Evolutionary conservation across 2,888 invertebrate species (phyloP).

Genomic region (Oeneis ivallda): DNA sequence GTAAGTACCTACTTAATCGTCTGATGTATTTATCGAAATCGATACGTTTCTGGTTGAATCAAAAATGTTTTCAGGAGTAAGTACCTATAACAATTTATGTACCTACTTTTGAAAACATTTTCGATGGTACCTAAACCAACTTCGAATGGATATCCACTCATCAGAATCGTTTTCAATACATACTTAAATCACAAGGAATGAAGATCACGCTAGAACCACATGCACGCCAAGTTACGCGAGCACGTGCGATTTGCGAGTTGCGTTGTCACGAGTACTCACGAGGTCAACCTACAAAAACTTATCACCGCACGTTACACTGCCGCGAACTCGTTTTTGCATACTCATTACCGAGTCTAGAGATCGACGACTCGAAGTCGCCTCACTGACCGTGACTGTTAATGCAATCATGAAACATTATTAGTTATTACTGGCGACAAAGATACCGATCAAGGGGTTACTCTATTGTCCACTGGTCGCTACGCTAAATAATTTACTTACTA

Average conservation of each 20-base stretch:
- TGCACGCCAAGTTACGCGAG: slow-evolving; percentile 38
- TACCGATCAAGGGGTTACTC: slow-evolving; percentile 22
- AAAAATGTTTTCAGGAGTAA: neutral
- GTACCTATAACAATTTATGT: neutral
- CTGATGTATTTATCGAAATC: no score
- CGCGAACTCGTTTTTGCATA: slow-evolving; percentile 18
- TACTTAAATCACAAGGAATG: neutral
- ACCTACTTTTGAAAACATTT: neutral
- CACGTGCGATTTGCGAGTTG: slow-evolving; percentile 34
- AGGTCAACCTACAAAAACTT: slow-evolving; percentile 41
- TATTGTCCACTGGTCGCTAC: no score
- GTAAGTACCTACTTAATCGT: no score
- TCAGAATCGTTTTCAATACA: neutral
- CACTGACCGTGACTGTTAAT: slow-evolving; percentile 29
- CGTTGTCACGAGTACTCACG: slow-evolving; percentile 21
- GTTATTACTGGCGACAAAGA: slow-evolving; percentile 21
- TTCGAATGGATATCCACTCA: neutral
- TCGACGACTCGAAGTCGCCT: slow-evolving; percentile 34
- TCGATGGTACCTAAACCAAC: neutral
- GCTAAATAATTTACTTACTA: slow-evolving; percentile 13
- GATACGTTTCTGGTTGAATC: neutral
- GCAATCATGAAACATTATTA: slow-evolving; percentile 5
- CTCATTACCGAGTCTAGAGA: slow-evolving; percentile 20
- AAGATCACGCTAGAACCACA: slow-evolving; percentile 55
- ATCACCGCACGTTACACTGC: slow-evolving; percentile 22